Evolutionary conservation across 2,888 invertebrate species (phyloP).

Genomic region (Amiota minor): DNA sequence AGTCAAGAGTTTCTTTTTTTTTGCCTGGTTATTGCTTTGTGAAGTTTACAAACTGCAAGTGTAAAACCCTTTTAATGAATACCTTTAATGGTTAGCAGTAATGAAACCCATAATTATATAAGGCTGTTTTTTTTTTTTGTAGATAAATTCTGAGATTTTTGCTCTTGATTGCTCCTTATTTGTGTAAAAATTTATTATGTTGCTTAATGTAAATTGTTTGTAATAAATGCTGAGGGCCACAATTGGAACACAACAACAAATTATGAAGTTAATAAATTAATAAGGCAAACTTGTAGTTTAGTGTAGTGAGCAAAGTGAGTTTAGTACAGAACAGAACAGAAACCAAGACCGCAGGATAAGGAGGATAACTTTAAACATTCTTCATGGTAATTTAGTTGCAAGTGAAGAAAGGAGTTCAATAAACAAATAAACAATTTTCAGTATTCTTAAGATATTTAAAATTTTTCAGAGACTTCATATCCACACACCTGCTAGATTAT

Average conservation of each 20-base stretch:
- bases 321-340: no score
- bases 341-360: no score
- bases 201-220: conserved; percentile 68
- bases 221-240: conserved; percentile 54
- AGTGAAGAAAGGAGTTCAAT: no score
- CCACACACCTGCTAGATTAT: neutral
- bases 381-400: no score
- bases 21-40: neutral
- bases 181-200: conserved; percentile 63
- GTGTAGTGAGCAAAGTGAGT: no score
- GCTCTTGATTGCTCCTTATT: conserved; percentile 52
- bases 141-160: conserved; percentile 21
- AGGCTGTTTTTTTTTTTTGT: neutral
- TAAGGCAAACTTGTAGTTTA: conserved; percentile 22
- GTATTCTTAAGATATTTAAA: no score
- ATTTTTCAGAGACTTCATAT: no score
- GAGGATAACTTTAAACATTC: no score
- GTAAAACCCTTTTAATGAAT: conserved; percentile 52
- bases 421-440: no score
- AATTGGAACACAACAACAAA: conserved; percentile 38
- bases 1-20: neutral
- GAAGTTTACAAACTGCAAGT: conserved; percentile 3
- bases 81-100: conserved; percentile 54
- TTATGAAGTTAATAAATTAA: conserved; percentile 26
- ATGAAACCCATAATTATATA: conserved; percentile 45